Evolutionary conservation across 2,113 vertebrate species (phyloP), one percentile per base, ranked within the genome.

Genomic region (pig (Sus scrofa)): DNA sequence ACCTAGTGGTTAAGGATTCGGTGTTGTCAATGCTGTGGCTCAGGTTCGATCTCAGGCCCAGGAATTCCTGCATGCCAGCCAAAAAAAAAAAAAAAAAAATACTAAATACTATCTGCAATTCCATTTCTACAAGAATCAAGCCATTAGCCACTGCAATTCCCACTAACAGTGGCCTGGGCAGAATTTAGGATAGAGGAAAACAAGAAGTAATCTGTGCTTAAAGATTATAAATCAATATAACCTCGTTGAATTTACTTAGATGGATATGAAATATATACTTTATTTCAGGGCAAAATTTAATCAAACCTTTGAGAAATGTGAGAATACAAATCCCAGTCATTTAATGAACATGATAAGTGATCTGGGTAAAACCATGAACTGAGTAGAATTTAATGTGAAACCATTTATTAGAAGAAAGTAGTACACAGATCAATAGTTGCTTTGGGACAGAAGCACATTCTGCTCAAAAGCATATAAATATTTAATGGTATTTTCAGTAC

Each of bases 351-450:
- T 90, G 62, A 89, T 93, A 97, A 97, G 81, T 89, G 13, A 3
- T 96, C 71, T 75, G 8, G 67, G 32, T 94, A 79, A 91, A 96
- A 98, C 24, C 19, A 89, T 86, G 52, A 26, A 91, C 13, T 77
- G 6, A 95, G 77, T 88, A 86, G 74, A 56, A 74, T 93, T 60
- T 91, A 97, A 97, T 85, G 78, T 58, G 71, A 96, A 63, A 67
- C 71, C 22, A 83, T 89, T 96, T 95, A 26, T 58, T 96, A 84
- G 91, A 91, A 95, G 30, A 82, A 91, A 96, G 50, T 84, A 96
- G 14, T 82, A 93, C 37, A 95, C 6, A 94, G 86, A 86, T 60
- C 63, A 94, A 91, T 94, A 79, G 34, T 91, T 92, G 88, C 13
- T 95, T 74, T 95, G 14, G 30, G 15, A 87, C 94, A 95, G n/a